These are phyloP conservation scores for Cacoxenus indagator DNA, from an alignment of 2,888 invertebrate genomes.

Conservation along the genomic window DNA sequence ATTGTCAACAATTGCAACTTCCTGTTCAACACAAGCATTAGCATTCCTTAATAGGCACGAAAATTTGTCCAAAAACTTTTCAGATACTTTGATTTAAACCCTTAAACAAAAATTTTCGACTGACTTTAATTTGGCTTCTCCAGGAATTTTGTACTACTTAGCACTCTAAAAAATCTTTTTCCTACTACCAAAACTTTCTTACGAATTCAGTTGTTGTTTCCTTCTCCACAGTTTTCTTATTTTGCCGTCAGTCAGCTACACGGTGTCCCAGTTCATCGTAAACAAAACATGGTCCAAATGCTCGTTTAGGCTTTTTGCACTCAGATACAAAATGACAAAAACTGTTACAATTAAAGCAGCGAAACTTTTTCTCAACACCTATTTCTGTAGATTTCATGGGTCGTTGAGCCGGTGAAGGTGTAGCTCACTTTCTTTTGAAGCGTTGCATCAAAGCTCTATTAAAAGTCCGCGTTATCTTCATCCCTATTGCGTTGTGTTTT, in stretches of 20 bases:
- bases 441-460: not conserved
- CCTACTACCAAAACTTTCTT: not conserved
- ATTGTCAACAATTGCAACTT: not conserved
- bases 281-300: not conserved
- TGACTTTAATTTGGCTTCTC: not conserved
- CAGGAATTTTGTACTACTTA: not conserved
- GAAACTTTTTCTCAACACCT: not conserved
- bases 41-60: too few species aligned
- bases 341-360: not conserved
- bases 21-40: not conserved
- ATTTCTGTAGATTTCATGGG: not conserved
- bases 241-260: not conserved
- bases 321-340: not conserved
- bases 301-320: not conserved
- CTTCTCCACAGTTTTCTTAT: not conserved
- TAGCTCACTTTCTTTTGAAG: not conserved
- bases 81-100: too few species aligned
- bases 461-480: not conserved
- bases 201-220: constrained; percentile 15
- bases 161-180: not conserved
- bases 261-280: not conserved
- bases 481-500: not conserved
- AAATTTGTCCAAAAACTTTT: too few species aligned
- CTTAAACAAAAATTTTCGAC: too few species aligned
- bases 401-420: not conserved